Evolutionary conservation across 2,113 vertebrate species (phyloP), one percentile per base, ranked within the genome.

Genomic region (Odontesthes bonariensis): DNA sequence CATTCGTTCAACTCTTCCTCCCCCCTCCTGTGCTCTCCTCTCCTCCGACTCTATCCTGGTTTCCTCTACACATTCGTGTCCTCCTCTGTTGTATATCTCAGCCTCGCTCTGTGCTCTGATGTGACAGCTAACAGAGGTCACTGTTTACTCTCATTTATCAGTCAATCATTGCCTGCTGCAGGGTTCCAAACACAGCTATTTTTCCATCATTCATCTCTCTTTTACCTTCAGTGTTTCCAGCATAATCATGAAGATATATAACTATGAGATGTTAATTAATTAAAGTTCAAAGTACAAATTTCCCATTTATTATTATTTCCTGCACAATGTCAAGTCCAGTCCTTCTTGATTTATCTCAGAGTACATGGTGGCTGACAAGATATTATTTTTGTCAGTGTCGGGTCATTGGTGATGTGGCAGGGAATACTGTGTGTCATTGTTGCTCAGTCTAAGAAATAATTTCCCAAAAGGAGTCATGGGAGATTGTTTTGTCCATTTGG

Each of bases 91-190:
- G 69, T 35, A 65, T 58, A 65, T 76, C 85, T 88, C 83, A 57
- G 57, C 81, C 49, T 59, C 35, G 68, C 73, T 61, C 70, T 2
- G 19, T 87, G 88, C 82, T 82, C 77, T 8, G 87, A 76, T 85
- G 86, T 94, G 92, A 95, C 93, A 94, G 90, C 80, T 86, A 92
- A 82, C 93, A 93, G 91, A 94, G 87, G 91, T 91, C 89, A 90
- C 89, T 91, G 91, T 92, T 94, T 93, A 88, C 87, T 89, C 88
- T 90, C 89, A 87, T 93, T 94, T 92, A 91, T 91, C 79, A 88
- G 88, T 91, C 92, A 92, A 92, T 93, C 91, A 89, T 83, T 70
- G 58, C 14, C 69, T 40, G 73, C 89, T 85, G 71, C 73, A 54
- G 88, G 90, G 69, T 59, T 77, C 80, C 86, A 71, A 82, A 74